Evolutionary conservation across 92 coral and sea anemone species (phyloP), one percentile per base, ranked within the genome.

Genomic region (Metridium senile): DNA sequence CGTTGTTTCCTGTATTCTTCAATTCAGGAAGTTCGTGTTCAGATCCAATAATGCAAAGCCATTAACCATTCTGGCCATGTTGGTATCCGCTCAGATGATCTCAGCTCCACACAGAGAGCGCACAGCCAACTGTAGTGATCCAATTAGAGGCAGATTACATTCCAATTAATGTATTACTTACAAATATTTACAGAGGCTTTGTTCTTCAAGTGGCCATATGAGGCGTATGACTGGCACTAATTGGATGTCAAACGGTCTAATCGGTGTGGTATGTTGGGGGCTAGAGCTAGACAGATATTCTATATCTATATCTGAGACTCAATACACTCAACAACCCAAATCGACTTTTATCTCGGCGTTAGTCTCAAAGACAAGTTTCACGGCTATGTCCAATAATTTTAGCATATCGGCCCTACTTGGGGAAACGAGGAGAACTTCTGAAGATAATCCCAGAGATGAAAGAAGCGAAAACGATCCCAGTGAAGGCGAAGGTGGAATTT

Each of bases 221-320:
- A 81, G 90, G 84, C 62, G 35, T 67, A 68, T 54, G 84, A 26
- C 49, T 56, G 58, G 11, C 56, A 20, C 74, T 88, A 85, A 79
- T 88, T 84, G 93, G 79, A 74, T 92, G 93, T 92, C 93, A 92
- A 88, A 86, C 81, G 56, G 78, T 58, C 81, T 92, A 88, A 81
- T 92, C 84, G 9, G 33, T 58, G 26, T 79, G 84, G 82, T 70
- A 57, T 68, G 84, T 34, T 33, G 75, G 62, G 39, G 69, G 49
- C 49, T 33, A 54, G 68, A 78, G 66, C 66, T 78, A 78, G 74
- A 35, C 67, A 13, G 49, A 4, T 13, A 39, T 39, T 4, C 49
- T 4, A 39, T 39, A 39, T 33, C 31, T 34, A 73, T 58, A 34
- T 73, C 51, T 4, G 49, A 39, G 49, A 51, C 13, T 34, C 49